Evolutionary conservation across 2,113 vertebrate genomes (phyloP).

Genomic region (Neolamprologus sp.): DNA sequence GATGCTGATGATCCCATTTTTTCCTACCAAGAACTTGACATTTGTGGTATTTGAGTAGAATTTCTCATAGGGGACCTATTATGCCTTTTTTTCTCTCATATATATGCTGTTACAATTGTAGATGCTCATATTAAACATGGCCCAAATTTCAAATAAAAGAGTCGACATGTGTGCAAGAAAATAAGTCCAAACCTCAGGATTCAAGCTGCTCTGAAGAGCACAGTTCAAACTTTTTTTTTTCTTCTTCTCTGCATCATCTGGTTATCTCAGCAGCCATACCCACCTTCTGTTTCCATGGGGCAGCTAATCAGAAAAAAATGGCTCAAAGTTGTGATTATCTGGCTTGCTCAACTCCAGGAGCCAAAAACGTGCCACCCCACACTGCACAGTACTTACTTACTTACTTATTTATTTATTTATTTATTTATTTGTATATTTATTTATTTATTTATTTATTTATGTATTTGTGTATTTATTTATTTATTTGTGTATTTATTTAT

Average conservation of each 20-base stretch:
- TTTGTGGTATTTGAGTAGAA: not conserved
- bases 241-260: not conserved
- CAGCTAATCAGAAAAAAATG: not conserved
- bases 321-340: not conserved
- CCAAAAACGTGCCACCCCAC: rapidly evolving
- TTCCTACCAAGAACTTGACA: not conserved
- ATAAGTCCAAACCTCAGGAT: not conserved
- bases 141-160: not conserved
- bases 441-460: rapidly evolving
- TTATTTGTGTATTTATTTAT: rapidly evolving
- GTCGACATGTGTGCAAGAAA: not conserved
- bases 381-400: rapidly evolving
- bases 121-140: not conserved
- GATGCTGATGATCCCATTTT: not conserved
- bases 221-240: not conserved
- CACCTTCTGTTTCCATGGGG: not conserved
- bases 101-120: not conserved
- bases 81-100: not conserved
- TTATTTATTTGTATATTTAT: not conserved
- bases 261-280: not conserved
- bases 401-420: not conserved
- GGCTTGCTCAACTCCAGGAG: not conserved
- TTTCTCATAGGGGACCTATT: not conserved
- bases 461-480: rapidly evolving
- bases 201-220: not conserved